A percentile compares a stretch with the other conserved stretches of the same genome.
Evolutionary conservation across 2,113 vertebrate genomes (phyloP).

Genomic region (Stigmatopora nigra): DNA sequence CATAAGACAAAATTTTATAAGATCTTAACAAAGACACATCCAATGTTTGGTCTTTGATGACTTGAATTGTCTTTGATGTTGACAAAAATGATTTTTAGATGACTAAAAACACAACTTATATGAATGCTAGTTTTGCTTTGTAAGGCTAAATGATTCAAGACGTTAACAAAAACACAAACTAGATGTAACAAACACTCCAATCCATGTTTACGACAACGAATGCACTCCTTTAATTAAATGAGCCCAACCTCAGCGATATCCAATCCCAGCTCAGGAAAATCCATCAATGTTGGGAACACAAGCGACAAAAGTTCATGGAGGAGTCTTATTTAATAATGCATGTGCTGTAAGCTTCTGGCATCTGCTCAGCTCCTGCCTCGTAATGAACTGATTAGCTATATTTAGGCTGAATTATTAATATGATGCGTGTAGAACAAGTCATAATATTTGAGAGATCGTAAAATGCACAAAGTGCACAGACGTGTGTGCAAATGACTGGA

Average conservation of each 20-base stretch:
- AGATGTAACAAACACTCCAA: background rate
- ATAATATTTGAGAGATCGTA: constrained; percentile 30
- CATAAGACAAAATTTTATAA: background rate
- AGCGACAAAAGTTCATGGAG: constrained; percentile 14
- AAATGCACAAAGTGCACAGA: constrained; percentile 25
- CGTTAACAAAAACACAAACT: background rate
- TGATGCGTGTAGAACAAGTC: constrained; percentile 21
- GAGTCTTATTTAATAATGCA: constrained; percentile 24
- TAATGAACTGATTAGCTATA: constrained; percentile 42
- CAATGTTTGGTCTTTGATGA: no score
- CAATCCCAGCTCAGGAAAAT: background rate
- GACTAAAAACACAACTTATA: no score
- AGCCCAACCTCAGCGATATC: background rate
- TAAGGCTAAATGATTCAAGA: background rate
- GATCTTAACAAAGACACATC: no score
- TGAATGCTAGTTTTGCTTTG: no score
- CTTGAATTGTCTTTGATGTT: no score
- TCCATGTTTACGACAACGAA: background rate
- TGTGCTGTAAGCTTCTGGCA: constrained; percentile 24
- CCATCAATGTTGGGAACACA: constrained; percentile 2
- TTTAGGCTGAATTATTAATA: constrained; percentile 50
- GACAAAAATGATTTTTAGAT: no score
- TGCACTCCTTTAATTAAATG: background rate
- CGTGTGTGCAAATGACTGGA: constrained; percentile 14
- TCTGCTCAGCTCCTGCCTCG: constrained; percentile 20